Base-by-base conservation (phyloP, 2,888 invertebrate genomes). In the Pherbina coryleti region DNA sequence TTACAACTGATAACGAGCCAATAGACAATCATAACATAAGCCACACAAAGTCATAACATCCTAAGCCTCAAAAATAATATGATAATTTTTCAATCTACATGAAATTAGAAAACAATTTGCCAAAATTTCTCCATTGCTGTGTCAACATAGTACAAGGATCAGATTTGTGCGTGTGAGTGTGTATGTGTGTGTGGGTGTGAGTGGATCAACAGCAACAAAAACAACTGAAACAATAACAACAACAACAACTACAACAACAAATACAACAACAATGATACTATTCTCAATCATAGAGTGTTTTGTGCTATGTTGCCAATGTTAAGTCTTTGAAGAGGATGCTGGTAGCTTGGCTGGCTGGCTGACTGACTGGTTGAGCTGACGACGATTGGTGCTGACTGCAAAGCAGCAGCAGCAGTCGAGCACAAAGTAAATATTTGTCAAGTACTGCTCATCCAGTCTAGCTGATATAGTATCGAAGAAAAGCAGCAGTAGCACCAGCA, bases 341-440 rank as follows among this genome's bases (percentile, higher is more conserved):
- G 69, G 25, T 25, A 51, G 17, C n/a, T 34, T 22, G 49, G 8
- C 19, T 28, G 60, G 60, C 31, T 25, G 60, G 8, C 34, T 17
- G 34, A 17, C 66, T 34, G 67, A 22, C 3, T 44, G 37, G 19
- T 0, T 37, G 44, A 66, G 5, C 17, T 11, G 67, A n/a, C 19
- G 71, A 31, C n/a, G 53, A 5, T 55, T 72, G 55, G 34, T 60
- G 31, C 37, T 37, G 64, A 64, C 64, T 64, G 17, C 64, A 64
- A 11, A 64, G 64, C 25, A 9, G 49, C 22, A 31, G n/a, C 34
- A 79, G 79, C 77, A 77, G 80, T 80, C 74, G 77, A 80, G 82
- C 64, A 72, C 57, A 77, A 78, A 79, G 80, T 74, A 80, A 82
- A 82, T 82, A 82, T 81, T 82, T 81, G 80, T 78, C 82, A 80